These are phyloP conservation scores for Lutraria rhynchaena DNA, from an alignment of 1,140 invertebrate species.

Conservation along the genomic window DNA sequence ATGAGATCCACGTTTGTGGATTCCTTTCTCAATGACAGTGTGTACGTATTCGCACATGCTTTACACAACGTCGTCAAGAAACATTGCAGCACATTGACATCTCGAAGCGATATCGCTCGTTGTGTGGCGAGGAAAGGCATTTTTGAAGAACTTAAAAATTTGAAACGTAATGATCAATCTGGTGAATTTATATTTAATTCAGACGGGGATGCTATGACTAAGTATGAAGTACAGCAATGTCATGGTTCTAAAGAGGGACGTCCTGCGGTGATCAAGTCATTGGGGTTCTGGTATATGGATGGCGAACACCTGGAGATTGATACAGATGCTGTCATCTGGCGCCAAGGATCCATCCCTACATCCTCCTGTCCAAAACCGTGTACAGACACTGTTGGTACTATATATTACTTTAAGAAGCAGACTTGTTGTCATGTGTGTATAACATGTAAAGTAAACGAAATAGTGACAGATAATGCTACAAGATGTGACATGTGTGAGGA, in stretches of 20 bases:
- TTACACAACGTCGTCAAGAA: conserved; percentile 82
- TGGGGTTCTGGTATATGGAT: conserved; percentile 65
- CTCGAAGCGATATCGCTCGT: conserved; percentile 20
- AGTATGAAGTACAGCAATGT: conserved; percentile 65
- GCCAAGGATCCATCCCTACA: conserved; percentile 36
- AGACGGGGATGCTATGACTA: conserved; percentile 70
- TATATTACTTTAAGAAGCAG: conserved; percentile 62
- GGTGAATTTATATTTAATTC: conserved; percentile 71
- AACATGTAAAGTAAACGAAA: conserved; percentile 70
- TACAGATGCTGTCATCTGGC: conserved; percentile 30
- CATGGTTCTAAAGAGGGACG: conserved; percentile 7
- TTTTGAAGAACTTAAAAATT: conserved; percentile 60
- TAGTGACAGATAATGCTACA: conserved; percentile 66
- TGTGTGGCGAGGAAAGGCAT: conserved; percentile 65
- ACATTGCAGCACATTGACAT: conserved; percentile 32
- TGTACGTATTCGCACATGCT: conserved; percentile 91
- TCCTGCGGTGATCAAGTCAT: neutral
- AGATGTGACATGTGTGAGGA: conserved; percentile 64
- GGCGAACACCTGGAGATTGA: conserved; percentile 43
- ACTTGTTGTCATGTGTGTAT: conserved; percentile 71
- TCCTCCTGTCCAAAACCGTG: conserved; percentile 69
- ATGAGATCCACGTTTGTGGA: conserved; percentile 79
- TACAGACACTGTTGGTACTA: conserved; percentile 43
- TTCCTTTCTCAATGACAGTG: conserved; percentile 92
- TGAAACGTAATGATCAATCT: conserved; percentile 63